Conservation (phyloP, 2,113 vertebrate genomes). For the Grammomys dolichurus region DNA sequence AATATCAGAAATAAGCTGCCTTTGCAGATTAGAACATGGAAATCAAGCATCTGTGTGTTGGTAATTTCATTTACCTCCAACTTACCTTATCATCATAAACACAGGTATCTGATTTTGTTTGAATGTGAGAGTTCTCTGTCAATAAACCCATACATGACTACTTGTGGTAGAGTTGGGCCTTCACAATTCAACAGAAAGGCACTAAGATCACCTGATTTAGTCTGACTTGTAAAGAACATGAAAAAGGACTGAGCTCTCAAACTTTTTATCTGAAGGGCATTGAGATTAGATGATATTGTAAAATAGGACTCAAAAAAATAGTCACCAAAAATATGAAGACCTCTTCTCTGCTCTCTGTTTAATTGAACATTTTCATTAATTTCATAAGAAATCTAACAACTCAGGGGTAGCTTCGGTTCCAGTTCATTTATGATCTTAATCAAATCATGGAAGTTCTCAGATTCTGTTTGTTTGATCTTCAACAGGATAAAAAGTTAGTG, state of each 20-base stretch:
- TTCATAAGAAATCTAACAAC: not conserved
- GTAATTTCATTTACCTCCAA: not conserved
- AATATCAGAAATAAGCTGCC: not conserved
- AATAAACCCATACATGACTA: not conserved
- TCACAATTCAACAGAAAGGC: not conserved
- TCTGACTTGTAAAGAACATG: not conserved
- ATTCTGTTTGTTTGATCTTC: not conserved
- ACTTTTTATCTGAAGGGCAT: not conserved
- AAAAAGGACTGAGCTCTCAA: no score
- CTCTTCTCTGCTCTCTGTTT: not conserved
- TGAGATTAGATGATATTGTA: not conserved
- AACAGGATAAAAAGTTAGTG: not conserved
- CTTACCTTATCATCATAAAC: not conserved
- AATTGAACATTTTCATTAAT: not conserved
- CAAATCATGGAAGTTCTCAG: not conserved
- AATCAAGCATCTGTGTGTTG: not conserved
- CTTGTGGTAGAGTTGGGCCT: not conserved
- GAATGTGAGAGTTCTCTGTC: not conserved
- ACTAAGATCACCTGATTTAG: not conserved
- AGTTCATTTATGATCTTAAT: slow-evolving; percentile 27
- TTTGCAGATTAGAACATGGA: not conserved
- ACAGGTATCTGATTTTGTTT: not conserved
- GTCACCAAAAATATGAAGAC: not conserved
- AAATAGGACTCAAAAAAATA: not conserved
- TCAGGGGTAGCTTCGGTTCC: not conserved